These are phyloP conservation scores for Drosophila parthenogenetica DNA, from an alignment of 2,888 invertebrate genomes.

Conservation along the genomic window DNA sequence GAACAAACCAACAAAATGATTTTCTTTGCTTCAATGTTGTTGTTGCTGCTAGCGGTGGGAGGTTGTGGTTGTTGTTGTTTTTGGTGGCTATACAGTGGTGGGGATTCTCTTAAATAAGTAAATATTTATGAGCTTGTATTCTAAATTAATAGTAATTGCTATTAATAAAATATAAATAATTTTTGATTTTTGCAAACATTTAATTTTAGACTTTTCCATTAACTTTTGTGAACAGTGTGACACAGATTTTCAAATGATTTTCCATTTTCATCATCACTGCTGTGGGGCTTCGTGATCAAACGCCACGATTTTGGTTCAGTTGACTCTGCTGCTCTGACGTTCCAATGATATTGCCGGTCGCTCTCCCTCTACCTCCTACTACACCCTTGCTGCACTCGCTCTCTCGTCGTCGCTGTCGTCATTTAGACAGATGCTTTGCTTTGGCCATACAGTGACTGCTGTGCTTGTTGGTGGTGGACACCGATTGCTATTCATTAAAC, in stretches of 20 bases:
- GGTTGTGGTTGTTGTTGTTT: constrained; percentile 22
- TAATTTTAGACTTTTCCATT: constrained; percentile 14
- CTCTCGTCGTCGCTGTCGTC: constrained; percentile 41
- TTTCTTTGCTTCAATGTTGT: constrained; percentile 39
- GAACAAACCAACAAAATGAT: constrained; percentile 62
- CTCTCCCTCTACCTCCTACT: neutral
- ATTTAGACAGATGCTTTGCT: constrained; percentile 31
- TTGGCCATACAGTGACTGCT: constrained; percentile 1
- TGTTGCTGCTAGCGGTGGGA: constrained; percentile 25
- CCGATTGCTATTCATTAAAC: constrained; percentile 40
- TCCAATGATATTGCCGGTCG: constrained; percentile 32
- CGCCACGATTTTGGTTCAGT: constrained; percentile 62
- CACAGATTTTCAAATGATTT: constrained; percentile 52
- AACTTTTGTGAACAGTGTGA: constrained; percentile 50
- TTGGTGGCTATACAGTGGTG: constrained; percentile 36
- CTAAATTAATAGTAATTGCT: constrained; percentile 16
- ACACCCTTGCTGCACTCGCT: neutral
- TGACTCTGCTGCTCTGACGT: constrained; percentile 47
- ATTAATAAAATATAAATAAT: neutral
- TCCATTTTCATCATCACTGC: constrained; percentile 58
- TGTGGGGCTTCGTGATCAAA: constrained; percentile 72
- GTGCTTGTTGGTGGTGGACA: constrained; percentile 38
- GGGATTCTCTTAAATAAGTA: constrained; percentile 14
- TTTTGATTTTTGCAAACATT: constrained; percentile 1
- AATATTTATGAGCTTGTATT: constrained; percentile 8